A percentile compares a stretch with the other conserved stretches of the same genome.
phyloP scores from a whole-genome alignment of 1,140 invertebrate genomes.

The Lysiphlebus fabarum region DNA sequence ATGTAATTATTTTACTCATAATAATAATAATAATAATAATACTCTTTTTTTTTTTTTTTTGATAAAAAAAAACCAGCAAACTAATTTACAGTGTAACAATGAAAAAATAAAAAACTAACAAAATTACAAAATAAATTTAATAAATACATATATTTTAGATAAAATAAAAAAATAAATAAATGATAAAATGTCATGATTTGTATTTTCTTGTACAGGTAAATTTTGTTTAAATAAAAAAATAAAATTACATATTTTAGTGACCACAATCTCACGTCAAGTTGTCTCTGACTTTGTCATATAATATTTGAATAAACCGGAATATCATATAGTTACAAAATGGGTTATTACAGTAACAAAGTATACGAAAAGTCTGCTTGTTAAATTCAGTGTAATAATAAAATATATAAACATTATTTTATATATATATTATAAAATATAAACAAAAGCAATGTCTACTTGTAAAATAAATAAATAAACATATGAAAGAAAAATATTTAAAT shows the following conservation, averaged over 20 bases:
- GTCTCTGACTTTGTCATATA: constrained; percentile 2
- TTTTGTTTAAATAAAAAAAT: not conserved
- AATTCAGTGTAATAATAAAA: not conserved
- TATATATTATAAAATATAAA: no score
- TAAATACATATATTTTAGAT: not conserved
- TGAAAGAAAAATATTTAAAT: no score
- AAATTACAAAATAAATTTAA: not conserved
- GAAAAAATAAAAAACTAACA: not conserved
- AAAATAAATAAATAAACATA: no score
- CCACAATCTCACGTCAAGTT: not conserved
- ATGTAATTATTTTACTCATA: no score
- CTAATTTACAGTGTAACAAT: not conserved
- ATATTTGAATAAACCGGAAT: constrained; percentile 10
- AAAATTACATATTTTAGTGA: no score
- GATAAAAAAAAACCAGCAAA: no score
- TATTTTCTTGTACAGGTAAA: not conserved
- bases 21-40: no score
- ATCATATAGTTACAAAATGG: constrained; percentile 1
- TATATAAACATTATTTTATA: not conserved
- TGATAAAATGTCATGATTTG: not conserved
- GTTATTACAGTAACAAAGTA: constrained; percentile 6
- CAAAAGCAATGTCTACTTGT: not conserved
- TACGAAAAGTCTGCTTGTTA: not conserved
- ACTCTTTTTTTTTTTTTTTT: no score
- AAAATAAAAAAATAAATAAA: not conserved